Percentiles rank a stretch among this genome's conserved stretches.
Evolutionary conservation across 2,888 invertebrate species (phyloP).

Genomic region (Xestia c-nigrum): DNA sequence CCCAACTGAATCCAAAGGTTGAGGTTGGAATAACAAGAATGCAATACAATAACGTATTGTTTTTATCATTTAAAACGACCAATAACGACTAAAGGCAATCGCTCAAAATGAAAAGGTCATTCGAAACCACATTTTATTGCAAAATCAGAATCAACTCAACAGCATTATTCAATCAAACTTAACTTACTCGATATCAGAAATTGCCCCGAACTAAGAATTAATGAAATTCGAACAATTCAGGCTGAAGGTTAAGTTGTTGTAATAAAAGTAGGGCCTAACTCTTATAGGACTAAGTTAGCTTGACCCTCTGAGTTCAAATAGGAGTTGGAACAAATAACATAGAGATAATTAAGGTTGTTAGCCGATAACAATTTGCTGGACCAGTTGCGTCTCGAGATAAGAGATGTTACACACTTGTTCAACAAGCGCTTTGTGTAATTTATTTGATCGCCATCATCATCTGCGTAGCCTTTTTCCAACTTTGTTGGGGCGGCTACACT

Average conservation of each 20-base stretch:
- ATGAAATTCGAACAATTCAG: conserved; percentile 31
- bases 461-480: background rate
- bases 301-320: conserved; percentile 25
- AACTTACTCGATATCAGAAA: conserved; percentile 13
- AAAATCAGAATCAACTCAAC: background rate
- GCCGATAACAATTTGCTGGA: conserved; percentile 31
- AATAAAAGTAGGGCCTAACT: conserved; percentile 26
- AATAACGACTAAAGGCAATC: background rate
- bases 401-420: background rate
- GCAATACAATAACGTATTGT: too few species aligned
- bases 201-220: conserved; percentile 30
- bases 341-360: conserved; percentile 37
- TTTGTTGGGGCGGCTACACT: background rate
- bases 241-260: conserved; percentile 28
- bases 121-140: background rate
- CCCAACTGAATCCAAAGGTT: too few species aligned
- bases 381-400: conserved; percentile 31
- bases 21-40: too few species aligned
- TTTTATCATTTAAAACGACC: background rate
- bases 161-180: background rate
- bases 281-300: conserved; percentile 9
- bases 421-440: background rate
- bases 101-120: background rate
- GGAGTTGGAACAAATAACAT: conserved; percentile 41
- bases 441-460: background rate